Evolutionary conservation across 1,140 invertebrate genomes (phyloP).

Genomic region (Caenorhabditis tropicalis): DNA sequence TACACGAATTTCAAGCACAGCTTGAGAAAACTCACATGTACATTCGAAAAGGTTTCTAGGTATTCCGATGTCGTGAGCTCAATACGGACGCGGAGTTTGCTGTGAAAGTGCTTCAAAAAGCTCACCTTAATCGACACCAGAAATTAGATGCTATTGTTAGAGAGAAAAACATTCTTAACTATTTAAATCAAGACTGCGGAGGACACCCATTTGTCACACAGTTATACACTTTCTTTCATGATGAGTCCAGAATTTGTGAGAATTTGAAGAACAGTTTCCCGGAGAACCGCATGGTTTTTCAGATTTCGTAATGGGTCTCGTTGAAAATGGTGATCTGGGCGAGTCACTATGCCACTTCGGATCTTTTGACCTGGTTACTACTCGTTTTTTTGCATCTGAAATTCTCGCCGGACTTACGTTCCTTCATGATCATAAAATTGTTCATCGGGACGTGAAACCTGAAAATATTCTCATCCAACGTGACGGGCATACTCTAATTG

Average conservation of each 20-base stretch:
- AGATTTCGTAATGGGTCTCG: conserved; percentile 92
- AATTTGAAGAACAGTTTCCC: conserved; percentile 59
- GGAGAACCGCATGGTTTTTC: background rate
- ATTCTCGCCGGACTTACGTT: conserved; percentile 88
- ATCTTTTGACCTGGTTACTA: conserved; percentile 81
- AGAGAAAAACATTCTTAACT: conserved; percentile 84
- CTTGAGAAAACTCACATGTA: too few relatives aligned
- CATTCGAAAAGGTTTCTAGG: too few relatives aligned
- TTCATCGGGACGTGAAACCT: conserved; percentile 81
- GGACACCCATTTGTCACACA: conserved; percentile 85
- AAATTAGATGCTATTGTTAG: conserved; percentile 81
- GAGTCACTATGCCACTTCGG: conserved; percentile 82
- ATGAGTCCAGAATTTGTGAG: conserved; percentile 83
- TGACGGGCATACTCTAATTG: conserved; percentile 92
- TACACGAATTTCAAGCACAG: too few relatives aligned
- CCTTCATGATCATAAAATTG: conserved; percentile 85
- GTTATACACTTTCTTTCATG: conserved; percentile 94
- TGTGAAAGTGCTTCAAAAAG: conserved; percentile 36
- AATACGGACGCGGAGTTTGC: background rate
- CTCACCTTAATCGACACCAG: background rate
- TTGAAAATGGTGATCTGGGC: conserved; percentile 89
- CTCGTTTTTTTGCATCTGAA: conserved; percentile 91
- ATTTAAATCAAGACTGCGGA: conserved; percentile 74
- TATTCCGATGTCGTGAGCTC: background rate
- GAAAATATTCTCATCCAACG: conserved; percentile 81